Base-by-base conservation (phyloP, 2,113 vertebrate genomes). In the Myiozetetes cayanensis region DNA sequence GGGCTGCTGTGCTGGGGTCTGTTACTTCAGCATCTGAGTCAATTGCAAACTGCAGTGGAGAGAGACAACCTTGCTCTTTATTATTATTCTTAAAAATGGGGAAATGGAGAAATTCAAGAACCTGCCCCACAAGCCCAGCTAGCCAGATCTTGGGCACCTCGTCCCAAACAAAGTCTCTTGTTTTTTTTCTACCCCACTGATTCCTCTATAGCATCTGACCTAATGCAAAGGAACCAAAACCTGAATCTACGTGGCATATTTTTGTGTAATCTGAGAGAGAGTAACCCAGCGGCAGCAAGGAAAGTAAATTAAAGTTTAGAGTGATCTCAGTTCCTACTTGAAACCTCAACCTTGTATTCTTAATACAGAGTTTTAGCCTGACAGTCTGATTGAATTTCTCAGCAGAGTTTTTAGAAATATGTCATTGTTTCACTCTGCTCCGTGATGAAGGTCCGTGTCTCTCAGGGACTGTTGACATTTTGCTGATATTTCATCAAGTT, bases 401-500 rank as follows among this genome's bases (percentile, higher is more conserved):
- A 0, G 56, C 90, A 61, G 83, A 91, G 66, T 73, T 93, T 91
- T 87, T 90, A 92, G 83, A 91, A 86, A 53, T 50, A 28, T 65
- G 88, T 81, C 52, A 35, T 41, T 84, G 68, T 89, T 92, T 92
- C 66, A 27, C 84, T 90, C 35, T 68, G 70, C 41, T 92, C 70
- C 5, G 1, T 81, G 90, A 49, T 0, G 1, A 68, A 89, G 68
- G 76, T 86, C 9, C 0, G 3, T 53, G 59, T 92, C 85, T 96
- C 80, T 96, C 61, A 41, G 93, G 83, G 68, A 62, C 59, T 68
- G 92, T 27, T 92, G 88, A 82, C 70, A 76, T 90, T 96, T 96
- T 94, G 70, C 80, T 94, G 90, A 3, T 92, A 61, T 77, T 85
- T 92, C 70, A 46, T 87, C 66, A 39, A 74, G 53, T 83, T 63